A percentile compares a stretch with the other conserved stretches of the same genome.
Conservation (phyloP, 2,113 vertebrate species). For the Setophaga kirtlandii region DNA sequence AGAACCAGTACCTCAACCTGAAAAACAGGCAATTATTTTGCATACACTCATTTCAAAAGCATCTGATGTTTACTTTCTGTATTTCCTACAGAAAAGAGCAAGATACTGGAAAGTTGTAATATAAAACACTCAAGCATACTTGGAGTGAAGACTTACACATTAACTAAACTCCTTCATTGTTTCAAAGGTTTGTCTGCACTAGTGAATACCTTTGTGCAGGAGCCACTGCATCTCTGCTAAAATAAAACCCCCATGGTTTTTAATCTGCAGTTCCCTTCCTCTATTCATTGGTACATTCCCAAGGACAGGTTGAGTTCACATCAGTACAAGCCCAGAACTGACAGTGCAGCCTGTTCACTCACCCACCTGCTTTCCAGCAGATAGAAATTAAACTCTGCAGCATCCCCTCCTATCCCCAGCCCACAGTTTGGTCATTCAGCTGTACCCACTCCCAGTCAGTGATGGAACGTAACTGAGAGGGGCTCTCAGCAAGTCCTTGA, state of each 20-base stretch:
- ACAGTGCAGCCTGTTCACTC: neutral
- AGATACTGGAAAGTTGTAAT: neutral
- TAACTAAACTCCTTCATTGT: neutral
- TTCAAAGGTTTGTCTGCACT: neutral
- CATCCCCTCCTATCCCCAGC: accelerated
- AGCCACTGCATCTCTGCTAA: neutral
- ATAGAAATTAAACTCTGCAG: neutral
- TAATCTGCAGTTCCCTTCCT: neutral
- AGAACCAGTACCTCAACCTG: neutral
- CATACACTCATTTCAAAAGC: neutral
- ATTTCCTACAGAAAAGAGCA: neutral
- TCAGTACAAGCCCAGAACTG: neutral
- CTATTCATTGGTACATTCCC: neutral
- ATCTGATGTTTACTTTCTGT: neutral
- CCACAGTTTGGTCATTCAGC: neutral
- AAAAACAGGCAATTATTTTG: neutral
- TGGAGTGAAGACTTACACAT: neutral
- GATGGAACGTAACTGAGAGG: neutral
- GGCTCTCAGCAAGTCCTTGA: neutral
- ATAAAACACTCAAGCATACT: neutral
- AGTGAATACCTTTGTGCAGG: neutral
- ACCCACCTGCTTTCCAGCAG: neutral
- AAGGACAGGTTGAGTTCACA: neutral
- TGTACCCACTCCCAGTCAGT: neutral
- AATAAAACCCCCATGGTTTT: neutral